A percentile compares a stretch with the other conserved stretches of the same genome.
Conservation (phyloP, 2,888 invertebrate genomes). For the Aphidoletes aphidimyza region DNA sequence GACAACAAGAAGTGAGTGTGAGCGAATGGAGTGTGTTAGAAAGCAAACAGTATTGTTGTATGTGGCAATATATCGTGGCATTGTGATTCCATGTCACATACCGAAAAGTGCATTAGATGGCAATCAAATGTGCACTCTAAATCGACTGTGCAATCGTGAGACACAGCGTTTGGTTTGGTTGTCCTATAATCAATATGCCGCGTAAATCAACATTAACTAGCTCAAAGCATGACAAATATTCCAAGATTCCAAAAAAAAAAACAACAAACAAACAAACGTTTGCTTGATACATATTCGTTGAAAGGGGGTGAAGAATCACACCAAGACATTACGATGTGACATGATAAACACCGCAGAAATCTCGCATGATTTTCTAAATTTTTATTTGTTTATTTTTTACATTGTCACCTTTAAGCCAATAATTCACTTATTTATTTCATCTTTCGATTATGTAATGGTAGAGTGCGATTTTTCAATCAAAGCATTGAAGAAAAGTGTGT, state of each 20-base stretch:
- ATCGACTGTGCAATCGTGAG: not conserved
- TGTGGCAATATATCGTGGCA: too few relatives aligned
- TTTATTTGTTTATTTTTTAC: constrained; percentile 29
- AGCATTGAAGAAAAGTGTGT: not conserved
- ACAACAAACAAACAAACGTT: too few relatives aligned
- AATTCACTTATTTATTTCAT: constrained; percentile 23
- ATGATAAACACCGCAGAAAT: not conserved
- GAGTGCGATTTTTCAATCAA: not conserved
- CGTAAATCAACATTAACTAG: not conserved
- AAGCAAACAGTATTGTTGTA: too few relatives aligned
- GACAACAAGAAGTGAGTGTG: not conserved
- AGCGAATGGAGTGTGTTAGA: too few relatives aligned
- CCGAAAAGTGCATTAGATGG: not conserved
- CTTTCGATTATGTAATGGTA: not conserved
- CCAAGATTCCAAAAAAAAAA: not conserved
- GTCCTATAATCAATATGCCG: not conserved
- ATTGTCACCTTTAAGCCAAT: constrained; percentile 51
- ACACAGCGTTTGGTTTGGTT: not conserved
- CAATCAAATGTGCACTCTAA: constrained; percentile 20
- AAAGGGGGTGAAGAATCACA: not conserved
- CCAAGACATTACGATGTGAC: not conserved
- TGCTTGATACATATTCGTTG: too few relatives aligned
- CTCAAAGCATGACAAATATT: not conserved
- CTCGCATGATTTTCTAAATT: not conserved
- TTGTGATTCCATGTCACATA: not conserved